Base-by-base conservation (phyloP, 53 echinoderm and acorn worm genomes). In the Holothuria leucospilota region DNA sequence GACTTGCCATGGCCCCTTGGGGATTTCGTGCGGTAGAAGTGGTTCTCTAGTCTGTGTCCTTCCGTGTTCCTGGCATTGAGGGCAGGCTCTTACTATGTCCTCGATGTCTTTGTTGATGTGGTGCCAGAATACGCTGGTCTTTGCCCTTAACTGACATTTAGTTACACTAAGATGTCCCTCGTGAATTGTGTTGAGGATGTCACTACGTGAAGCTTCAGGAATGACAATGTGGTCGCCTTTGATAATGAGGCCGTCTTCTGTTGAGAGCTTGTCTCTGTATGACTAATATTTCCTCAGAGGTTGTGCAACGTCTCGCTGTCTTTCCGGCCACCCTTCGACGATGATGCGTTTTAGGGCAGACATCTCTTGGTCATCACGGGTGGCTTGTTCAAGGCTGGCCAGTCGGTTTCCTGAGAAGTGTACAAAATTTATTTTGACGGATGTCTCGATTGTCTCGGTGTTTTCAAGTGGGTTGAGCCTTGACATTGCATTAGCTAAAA, bases 261-360 rank as follows among this genome's bases (percentile, higher is more conserved):
- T 82, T n/a, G 42, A 49, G 20, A 90, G 34, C 46, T 95, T 88
- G 68, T 95, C 90, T 2, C 84, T 82, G 39, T 84, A 90, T 27
- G 93, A 51, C 93, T 90, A 93, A 67, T 93, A 87, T 39, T 87
- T 86, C 20, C 67, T 68, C 9, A 92, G 82, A 2, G 85, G 86
- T 66, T 89, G 78, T 51, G 86, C 62, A 20, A 92, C 72, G 25
- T 15, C 56, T 29, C 88, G 87, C 70, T 77, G 69, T 46, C 84
- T 84, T 13, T 86, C 89, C 41, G 90, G 93, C 93, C 90, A 90
- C 26, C 93, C 92, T 53, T 85, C 29, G 20, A 77, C 14, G 59
- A 92, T 82, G 40, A 86, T 74, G 23, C 88, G 89, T 40, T 68
- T 27, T 40, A 92, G 75, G 1, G 89, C 86, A 21, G 71, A 39